Base-by-base conservation (phyloP, 2,888 invertebrate genomes). In the Lysandra bellargus region DNA sequence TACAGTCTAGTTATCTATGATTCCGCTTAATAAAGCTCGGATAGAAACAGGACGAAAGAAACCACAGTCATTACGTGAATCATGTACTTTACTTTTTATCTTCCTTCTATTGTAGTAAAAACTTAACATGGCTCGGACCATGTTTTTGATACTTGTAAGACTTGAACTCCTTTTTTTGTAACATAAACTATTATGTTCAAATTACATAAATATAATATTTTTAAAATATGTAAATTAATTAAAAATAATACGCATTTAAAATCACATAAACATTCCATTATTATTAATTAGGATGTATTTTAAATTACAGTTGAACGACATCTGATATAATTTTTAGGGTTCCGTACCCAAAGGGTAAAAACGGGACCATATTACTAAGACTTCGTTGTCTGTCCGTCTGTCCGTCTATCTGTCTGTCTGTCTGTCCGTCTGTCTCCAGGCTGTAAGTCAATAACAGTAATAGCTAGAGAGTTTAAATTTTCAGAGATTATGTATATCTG, bases 1-100 rank as follows among this genome's bases (percentile, higher is more conserved):
- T 69, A 57, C 53, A 57, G 76, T 53, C 53, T 76, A 76, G 53
- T 76, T 76, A 76, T 76, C 75, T 75, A 69, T 69, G 69, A 69
- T 69, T 69, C 69, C 33, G 75, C 49, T 75, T 44, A 57, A 76
- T 53, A 57, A 76, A 33, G 76, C 30, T 76, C 76, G 57, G 76
- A 6, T 76, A 53, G 53, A 76, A 57, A 76, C 53, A 33, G 53
- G 57, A 53, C 14, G 76, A 76, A 75, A 53, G 74, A 23, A 75
- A 76, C 76, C 76, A 57, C 76, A 69, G 30, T 30, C 30, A 64
- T 64, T 64, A 69, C 33, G 69, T 12, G 69, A 14, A 69, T 37
- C 23, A 37, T 69, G 33, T 69, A 14, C 33, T 69, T 69, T 69
- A 14, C 4, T 69, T 69, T 69, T 69, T 64, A 30, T 4, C 30